Evolutionary conservation across 1,140 invertebrate species (phyloP), one percentile per base, ranked within the genome.

Genomic region (Lordiphosa clarofinis): DNA sequence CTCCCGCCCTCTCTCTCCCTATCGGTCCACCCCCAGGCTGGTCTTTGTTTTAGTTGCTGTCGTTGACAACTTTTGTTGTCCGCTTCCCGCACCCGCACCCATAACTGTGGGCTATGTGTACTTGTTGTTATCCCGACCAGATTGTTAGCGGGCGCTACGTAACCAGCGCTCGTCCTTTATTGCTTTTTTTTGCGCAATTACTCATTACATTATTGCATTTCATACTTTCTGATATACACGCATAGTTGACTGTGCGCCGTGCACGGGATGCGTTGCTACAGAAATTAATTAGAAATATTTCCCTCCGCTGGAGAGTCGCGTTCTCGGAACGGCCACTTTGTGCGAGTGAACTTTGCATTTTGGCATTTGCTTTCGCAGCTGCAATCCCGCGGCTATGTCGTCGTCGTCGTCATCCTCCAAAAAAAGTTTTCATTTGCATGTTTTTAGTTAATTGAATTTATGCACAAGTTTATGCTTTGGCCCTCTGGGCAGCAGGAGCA

Each of bases 171-270:
- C 63, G 57, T 73, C 75, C 64, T 67, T 84, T 84, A 84, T 84
- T 84, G 70, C 65, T n/a, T 66, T 66, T 78, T 81, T 76, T 78
- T 78, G 79, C 79, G 65, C 78, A 84, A 84, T 84, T 84, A 84
- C 78, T 84, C 78, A 68, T 84, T 86, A 84, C 78, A 75, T 84
- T 84, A 84, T 82, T 78, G 78, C 78, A 84, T 78, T 84, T 78
- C 68, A 82, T 73, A 76, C 46, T 82, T 6, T 62, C 39, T 70
- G 78, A 84, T 86, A 84, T 73, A 69, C 76, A 76, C 59, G 68
- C 64, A 84, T 76, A 76, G 60, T 73, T 84, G 49, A 66, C 72
- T 55, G 52, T 65, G 43, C 31, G 21, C 38, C n/a, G n/a, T n/a
- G 42, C 33, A 49, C 11, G n/a, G 43, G 60, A 35, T 31, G 28